phyloP scores from a whole-genome alignment of 1,140 invertebrate species.

The Cephus cinctus region DNA sequence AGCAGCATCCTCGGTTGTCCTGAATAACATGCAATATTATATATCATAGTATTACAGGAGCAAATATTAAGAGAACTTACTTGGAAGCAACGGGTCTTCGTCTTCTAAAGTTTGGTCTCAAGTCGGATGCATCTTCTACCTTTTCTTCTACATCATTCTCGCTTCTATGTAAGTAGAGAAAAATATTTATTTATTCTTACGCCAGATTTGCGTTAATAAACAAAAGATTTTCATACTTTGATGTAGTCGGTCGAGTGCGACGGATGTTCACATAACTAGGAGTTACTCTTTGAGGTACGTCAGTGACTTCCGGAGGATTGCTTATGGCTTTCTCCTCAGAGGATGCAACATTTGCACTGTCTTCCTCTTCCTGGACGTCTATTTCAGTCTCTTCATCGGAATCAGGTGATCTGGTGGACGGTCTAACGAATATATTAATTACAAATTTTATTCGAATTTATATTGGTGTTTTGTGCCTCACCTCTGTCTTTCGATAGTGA shows the following conservation, averaged over 20 bases:
- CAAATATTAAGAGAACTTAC: too few species aligned
- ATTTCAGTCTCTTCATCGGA: slow-evolving; percentile 42
- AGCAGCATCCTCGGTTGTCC: too few species aligned
- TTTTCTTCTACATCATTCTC: slow-evolving; percentile 16
- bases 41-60: too few species aligned
- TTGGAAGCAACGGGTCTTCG: too few species aligned
- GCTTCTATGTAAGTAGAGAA: slow-evolving; percentile 1
- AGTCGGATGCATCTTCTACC: background rate
- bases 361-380: slow-evolving; percentile 42
- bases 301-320: slow-evolving; percentile 35
- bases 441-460: slow-evolving; percentile 17
- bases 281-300: slow-evolving; percentile 53
- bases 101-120: too few species aligned
- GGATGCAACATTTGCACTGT: slow-evolving; percentile 36
- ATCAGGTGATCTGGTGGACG: slow-evolving; percentile 22
- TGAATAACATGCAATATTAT: too few species aligned
- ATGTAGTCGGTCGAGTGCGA: slow-evolving; percentile 58
- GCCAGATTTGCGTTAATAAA: too few species aligned
- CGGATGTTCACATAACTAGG: slow-evolving; percentile 67
- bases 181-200: too few species aligned
- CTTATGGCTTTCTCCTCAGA: slow-evolving; percentile 37
- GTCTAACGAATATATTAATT: too few species aligned
- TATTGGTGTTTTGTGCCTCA: slow-evolving; percentile 21
- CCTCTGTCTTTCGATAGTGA: slow-evolving; percentile 56
- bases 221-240: slow-evolving; percentile 40